These are phyloP conservation scores for Oncorhynchus mykiss DNA, from an alignment of 2,113 vertebrate genomes.

Conservation along the genomic window DNA sequence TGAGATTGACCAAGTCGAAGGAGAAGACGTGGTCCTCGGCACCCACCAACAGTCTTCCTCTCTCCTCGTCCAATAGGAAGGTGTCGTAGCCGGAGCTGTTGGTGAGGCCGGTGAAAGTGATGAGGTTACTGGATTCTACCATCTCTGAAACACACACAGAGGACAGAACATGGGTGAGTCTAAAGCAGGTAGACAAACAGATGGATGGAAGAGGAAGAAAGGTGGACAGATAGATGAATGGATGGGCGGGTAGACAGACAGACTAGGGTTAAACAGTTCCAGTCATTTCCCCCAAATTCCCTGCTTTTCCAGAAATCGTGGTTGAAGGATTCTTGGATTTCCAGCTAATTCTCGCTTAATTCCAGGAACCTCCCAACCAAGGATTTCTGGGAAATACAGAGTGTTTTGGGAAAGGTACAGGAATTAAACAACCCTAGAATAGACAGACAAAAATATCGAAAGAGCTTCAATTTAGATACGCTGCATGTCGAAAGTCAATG, in stretches of 20 bases:
- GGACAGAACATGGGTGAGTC: neutral
- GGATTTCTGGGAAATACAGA: no score
- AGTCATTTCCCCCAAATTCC: no score
- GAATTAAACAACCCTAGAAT: no score
- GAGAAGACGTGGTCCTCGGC: conserved; percentile 98
- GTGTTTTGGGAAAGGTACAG: no score
- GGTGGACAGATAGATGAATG: neutral
- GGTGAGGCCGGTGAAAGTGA: conserved; percentile 87
- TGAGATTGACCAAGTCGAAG: conserved; percentile 93
- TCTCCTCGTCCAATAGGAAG: conserved; percentile 95
- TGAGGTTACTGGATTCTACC: conserved; percentile 90
- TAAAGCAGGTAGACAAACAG: neutral
- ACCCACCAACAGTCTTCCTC: conserved; percentile 89
- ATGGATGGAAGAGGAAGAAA: neutral
- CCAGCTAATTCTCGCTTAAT: no score
- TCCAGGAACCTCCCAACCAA: no score
- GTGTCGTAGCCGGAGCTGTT: conserved; percentile 95
- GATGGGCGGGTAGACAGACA: neutral
- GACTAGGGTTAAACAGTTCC: neutral
- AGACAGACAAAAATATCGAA: no score
- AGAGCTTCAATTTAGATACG: no score
- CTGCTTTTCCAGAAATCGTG: no score
- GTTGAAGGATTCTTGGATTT: no score
- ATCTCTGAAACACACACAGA: conserved; percentile 84
- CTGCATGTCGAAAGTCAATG: no score